A percentile compares a stretch with the other conserved stretches of the same genome.
These are phyloP conservation scores for Drosophila kurseongensis DNA, from an alignment of 1,140 invertebrate species.

Conservation along the genomic window DNA sequence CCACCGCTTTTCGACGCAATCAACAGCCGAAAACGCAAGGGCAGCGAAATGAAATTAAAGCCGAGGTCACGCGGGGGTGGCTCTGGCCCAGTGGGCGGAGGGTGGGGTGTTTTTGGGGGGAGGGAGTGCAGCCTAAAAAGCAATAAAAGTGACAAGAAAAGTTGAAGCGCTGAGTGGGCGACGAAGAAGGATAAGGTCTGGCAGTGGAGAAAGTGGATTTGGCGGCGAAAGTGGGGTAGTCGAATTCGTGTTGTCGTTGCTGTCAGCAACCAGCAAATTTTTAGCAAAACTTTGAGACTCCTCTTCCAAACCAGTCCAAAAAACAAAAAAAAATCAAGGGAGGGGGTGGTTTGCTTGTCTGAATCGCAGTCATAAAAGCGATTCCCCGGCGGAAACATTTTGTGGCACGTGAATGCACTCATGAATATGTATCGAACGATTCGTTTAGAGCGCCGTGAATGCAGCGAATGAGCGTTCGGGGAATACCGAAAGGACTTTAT, in stretches of 20 bases:
- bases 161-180: conserved; percentile 51
- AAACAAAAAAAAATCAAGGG: neutral
- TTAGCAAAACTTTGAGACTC: conserved; percentile 51
- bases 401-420: conserved; percentile 41
- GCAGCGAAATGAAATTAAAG: conserved; percentile 77
- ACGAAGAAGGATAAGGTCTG: conserved; percentile 16
- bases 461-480: conserved; percentile 24
- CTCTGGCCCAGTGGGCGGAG: neutral
- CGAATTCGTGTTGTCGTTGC: conserved; percentile 42
- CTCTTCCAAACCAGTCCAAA: neutral
- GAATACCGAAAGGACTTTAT: conserved; percentile 7
- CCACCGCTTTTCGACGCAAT: conserved; percentile 68
- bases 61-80: conserved; percentile 47
- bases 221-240: conserved; percentile 6
- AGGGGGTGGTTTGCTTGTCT: neutral
- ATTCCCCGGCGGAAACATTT: conserved; percentile 28
- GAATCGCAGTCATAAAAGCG: conserved; percentile 22
- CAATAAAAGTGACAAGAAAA: conserved; percentile 53
- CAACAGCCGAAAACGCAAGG: conserved; percentile 70
- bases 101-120: conserved; percentile 8
- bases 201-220: conserved; percentile 18
- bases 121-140: conserved; percentile 59
- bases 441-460: conserved; percentile 17
- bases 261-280: conserved; percentile 62
- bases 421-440: conserved; percentile 46